phyloP scores from a whole-genome alignment of 2,888 invertebrate genomes.

The Quadroppia sp. region DNA sequence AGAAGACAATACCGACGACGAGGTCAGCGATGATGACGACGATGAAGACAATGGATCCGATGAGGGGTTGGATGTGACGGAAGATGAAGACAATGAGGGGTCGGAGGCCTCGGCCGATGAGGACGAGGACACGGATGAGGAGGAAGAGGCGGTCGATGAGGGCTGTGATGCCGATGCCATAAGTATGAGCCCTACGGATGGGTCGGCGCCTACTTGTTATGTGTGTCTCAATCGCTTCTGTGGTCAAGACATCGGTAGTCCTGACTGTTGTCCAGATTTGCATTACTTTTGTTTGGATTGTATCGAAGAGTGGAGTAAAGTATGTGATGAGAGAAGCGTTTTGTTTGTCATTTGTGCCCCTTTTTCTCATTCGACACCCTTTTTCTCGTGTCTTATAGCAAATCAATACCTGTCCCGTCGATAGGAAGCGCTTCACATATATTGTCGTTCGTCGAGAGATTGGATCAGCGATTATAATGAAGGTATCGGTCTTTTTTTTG shows the following conservation, averaged over 20 bases:
- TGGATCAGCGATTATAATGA: slow-evolving; percentile 61
- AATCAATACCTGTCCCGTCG: slow-evolving; percentile 90
- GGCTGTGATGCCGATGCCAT: not conserved
- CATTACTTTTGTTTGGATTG: slow-evolving; percentile 86
- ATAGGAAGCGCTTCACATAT: slow-evolving; percentile 71
- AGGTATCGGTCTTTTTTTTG: slow-evolving; percentile 57
- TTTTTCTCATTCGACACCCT: slow-evolving; percentile 26
- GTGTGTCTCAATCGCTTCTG: slow-evolving; percentile 37
- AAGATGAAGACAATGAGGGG: slow-evolving; percentile 5
- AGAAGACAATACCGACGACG: slow-evolving; percentile 27
- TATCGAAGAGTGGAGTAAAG: slow-evolving; percentile 86
- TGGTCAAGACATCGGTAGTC: slow-evolving; percentile 75
- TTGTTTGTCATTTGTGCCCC: not conserved
- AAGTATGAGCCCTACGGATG: not conserved
- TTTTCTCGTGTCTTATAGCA: no score
- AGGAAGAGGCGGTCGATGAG: not conserved
- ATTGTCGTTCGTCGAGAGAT: slow-evolving; percentile 69
- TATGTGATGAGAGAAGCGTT: slow-evolving; percentile 48
- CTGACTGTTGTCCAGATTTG: slow-evolving; percentile 68
- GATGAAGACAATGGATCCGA: slow-evolving; percentile 26
- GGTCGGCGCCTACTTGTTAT: slow-evolving; percentile 34
- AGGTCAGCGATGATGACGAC: not conserved
- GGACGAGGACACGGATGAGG: not conserved
- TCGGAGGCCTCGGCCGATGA: not conserved
- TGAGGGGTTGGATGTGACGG: not conserved